Conservation (phyloP, 2,797 vertebrate genomes). For the Vultur gryphus region DNA sequence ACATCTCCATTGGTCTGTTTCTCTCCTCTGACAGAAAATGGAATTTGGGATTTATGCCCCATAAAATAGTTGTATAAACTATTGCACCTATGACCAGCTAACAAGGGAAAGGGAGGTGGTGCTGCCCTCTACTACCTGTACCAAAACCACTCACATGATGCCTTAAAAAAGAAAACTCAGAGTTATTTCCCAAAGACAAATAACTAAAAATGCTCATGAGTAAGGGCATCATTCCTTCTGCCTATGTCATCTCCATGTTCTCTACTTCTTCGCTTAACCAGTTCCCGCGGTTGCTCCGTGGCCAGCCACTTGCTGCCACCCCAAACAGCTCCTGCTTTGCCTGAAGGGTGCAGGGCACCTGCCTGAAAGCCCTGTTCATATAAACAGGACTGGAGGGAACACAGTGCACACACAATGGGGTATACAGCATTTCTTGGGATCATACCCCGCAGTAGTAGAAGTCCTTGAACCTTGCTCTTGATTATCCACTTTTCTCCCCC, state of each 20-base stretch:
- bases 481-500: neutral
- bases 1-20: neutral
- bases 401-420: neutral
- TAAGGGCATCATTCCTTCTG: neutral
- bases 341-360: neutral
- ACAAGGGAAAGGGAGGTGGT: neutral
- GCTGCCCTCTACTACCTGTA: neutral
- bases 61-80: neutral
- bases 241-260: neutral
- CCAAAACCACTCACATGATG: neutral
- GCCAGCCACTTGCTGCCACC: too few relatives aligned
- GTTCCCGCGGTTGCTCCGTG: rapidly evolving
- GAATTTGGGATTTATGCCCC: neutral
- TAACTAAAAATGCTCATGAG: neutral
- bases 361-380: neutral
- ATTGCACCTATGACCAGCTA: neutral
- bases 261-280: neutral
- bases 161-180: neutral
- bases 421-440: neutral
- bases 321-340: neutral
- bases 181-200: neutral
- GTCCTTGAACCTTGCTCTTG: slow-evolving; percentile 28
- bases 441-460: neutral
- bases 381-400: neutral
- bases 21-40: neutral